These are phyloP conservation scores for Drosophila falleni DNA, from an alignment of 2,888 invertebrate genomes.

Conservation along the genomic window DNA sequence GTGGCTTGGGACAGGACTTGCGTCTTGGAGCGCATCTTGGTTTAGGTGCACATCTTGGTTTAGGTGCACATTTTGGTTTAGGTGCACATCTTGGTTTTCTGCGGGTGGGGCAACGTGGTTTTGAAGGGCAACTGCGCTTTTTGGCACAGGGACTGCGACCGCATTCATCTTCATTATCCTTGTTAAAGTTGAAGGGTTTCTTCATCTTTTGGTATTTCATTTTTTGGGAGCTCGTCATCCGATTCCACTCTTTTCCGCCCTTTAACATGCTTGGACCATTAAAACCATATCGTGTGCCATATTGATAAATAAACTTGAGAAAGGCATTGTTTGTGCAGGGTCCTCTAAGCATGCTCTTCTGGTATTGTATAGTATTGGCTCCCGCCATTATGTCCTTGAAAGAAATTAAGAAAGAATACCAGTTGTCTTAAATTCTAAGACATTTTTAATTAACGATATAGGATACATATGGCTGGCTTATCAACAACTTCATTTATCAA, in stretches of 20 bases:
- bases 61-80: not conserved
- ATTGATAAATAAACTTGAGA: conserved; percentile 7
- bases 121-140: not conserved
- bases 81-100: not conserved
- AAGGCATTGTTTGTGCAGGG: conserved; percentile 28
- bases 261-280: not conserved
- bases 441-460: no score
- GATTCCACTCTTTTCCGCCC: conserved; percentile 15
- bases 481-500: no score
- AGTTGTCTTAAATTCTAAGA: no score
- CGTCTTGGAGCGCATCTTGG: conserved; percentile 1
- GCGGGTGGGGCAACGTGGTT: not conserved
- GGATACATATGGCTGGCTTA: no score
- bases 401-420: not conserved
- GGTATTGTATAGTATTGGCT: not conserved
- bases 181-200: not conserved
- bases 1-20: not conserved
- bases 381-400: not conserved
- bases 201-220: not conserved
- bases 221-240: not conserved
- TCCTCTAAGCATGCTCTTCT: not conserved
- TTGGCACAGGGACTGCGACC: no score
- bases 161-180: not conserved
- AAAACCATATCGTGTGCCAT: not conserved
- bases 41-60: not conserved